phyloP scores from a whole-genome alignment of 2,113 vertebrate species.

The Cepphus grylle region DNA sequence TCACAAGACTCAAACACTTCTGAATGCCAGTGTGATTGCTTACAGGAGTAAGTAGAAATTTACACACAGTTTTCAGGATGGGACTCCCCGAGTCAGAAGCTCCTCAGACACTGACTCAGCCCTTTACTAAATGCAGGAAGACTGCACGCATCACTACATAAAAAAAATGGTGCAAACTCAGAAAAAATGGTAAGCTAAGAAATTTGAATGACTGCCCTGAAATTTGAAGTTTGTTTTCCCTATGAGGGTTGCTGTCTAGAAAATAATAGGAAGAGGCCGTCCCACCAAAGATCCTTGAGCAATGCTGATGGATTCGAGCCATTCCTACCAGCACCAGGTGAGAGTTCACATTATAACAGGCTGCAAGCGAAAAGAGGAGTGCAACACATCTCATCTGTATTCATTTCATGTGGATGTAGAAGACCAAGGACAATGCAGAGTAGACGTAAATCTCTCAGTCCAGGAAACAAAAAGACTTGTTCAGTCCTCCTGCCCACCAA shows the following conservation, averaged over 20 bases:
- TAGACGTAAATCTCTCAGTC: neutral
- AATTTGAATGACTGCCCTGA: neutral
- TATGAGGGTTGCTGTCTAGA: neutral
- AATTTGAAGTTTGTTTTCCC: neutral
- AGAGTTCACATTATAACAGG: neutral
- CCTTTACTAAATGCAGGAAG: neutral
- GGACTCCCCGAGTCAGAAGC: neutral
- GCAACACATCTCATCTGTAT: neutral
- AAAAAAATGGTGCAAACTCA: neutral
- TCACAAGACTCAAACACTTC: neutral
- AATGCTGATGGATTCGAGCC: neutral
- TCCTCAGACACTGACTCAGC: neutral
- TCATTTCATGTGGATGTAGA: neutral
- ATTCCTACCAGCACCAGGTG: neutral
- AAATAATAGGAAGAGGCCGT: neutral
- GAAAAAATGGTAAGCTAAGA: neutral
- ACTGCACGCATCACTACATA: neutral
- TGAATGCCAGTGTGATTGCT: neutral
- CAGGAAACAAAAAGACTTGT: neutral
- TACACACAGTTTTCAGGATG: neutral
- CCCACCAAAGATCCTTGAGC: neutral
- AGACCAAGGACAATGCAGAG: neutral
- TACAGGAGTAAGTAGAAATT: neutral
- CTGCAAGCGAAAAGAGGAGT: neutral
- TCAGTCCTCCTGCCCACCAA: neutral